A percentile compares a stretch with the other conserved stretches of the same genome.
Conservation (phyloP, 2,888 invertebrate species). For the Gryllus longicercus region DNA sequence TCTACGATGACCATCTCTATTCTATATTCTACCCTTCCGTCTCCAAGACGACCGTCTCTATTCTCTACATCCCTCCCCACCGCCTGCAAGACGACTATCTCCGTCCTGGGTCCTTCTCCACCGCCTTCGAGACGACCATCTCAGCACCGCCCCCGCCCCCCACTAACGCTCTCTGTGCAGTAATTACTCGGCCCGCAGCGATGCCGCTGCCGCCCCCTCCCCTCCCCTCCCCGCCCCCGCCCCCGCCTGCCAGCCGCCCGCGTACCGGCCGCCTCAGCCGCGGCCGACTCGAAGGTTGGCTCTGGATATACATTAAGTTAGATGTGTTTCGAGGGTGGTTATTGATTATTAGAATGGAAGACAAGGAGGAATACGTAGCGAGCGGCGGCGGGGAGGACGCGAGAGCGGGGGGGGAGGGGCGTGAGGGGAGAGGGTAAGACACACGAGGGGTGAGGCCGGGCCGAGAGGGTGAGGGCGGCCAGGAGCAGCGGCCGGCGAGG, state of each 20-base stretch:
- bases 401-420: neutral
- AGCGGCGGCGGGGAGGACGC: neutral
- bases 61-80: too few relatives aligned
- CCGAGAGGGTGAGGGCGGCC: neutral
- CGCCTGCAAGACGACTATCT: too few relatives aligned
- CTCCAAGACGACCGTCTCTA: too few relatives aligned
- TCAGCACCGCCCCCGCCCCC: neutral
- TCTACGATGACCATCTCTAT: too few relatives aligned
- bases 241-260: too few relatives aligned
- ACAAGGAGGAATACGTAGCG: constrained; percentile 3
- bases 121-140: too few relatives aligned
- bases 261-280: neutral
- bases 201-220: too few relatives aligned
- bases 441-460: neutral
- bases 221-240: too few relatives aligned
- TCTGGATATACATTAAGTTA: constrained; percentile 17
- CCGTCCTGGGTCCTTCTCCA: too few relatives aligned
- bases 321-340: constrained; percentile 17
- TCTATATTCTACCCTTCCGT: too few relatives aligned
- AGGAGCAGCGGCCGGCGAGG: neutral
- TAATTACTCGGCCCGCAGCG: neutral
- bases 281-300: neutral
- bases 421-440: neutral
- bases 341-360: neutral
- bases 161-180: neutral